Percentiles rank a stretch among this genome's conserved stretches.
Conservation (phyloP, 2,888 invertebrate genomes). For the Polyploca ridens region DNA sequence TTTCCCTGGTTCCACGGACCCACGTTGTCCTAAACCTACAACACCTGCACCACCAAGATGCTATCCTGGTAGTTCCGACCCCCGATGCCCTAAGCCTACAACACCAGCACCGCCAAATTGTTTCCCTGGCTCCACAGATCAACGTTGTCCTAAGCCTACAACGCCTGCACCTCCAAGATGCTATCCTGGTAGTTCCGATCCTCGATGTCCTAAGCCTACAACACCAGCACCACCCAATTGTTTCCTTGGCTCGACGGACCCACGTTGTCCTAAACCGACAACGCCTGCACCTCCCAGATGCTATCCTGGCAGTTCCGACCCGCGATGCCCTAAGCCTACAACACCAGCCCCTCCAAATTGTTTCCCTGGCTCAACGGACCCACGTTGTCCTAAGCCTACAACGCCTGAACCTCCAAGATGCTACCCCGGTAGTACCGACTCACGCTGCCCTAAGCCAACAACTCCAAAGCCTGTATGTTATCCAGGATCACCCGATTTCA, state of each 20-base stretch:
- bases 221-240: slow-evolving; percentile 44
- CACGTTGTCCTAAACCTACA: slow-evolving; percentile 46
- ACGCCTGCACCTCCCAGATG: slow-evolving; percentile 34
- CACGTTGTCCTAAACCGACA: slow-evolving; percentile 40
- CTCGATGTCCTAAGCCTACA: slow-evolving; percentile 36
- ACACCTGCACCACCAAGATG: slow-evolving; percentile 33
- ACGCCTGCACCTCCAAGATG: slow-evolving; percentile 37
- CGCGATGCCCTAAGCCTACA: slow-evolving; percentile 39
- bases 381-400: slow-evolving; percentile 44
- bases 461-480: too few relatives aligned
- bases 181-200: slow-evolving; percentile 31
- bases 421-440: slow-evolving; percentile 48
- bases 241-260: slow-evolving; percentile 52
- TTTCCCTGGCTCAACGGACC: slow-evolving; percentile 54
- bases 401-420: slow-evolving; percentile 37
- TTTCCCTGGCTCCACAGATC: slow-evolving; percentile 45
- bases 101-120: slow-evolving; percentile 44
- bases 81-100: slow-evolving; percentile 49
- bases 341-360: slow-evolving; percentile 31
- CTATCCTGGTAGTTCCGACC: slow-evolving; percentile 57
- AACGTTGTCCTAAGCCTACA: slow-evolving; percentile 46
- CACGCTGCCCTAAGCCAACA: slow-evolving; percentile 42
- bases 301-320: slow-evolving; percentile 46
- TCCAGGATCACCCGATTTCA: slow-evolving; percentile 23
- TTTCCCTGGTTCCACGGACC: slow-evolving; percentile 32